phyloP scores from a whole-genome alignment of 2,797 vertebrate species.

The Anas georgica region DNA sequence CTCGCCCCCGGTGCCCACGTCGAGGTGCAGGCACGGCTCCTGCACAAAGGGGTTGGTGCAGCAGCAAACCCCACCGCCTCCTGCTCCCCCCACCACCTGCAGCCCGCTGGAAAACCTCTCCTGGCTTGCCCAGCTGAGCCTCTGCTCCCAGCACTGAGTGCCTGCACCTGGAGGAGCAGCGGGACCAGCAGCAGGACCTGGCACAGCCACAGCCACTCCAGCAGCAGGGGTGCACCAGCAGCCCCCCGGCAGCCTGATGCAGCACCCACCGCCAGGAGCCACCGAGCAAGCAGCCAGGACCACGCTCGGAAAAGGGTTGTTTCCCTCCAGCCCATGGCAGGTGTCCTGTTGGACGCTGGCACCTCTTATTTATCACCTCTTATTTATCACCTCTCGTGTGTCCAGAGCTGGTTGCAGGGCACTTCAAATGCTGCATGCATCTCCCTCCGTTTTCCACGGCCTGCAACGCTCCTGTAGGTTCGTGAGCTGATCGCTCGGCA shows the following conservation, averaged over 20 bases:
- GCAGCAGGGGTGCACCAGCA: too few relatives aligned
- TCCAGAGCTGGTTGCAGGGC: not conserved
- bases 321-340: accelerated
- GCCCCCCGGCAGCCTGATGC: too few relatives aligned
- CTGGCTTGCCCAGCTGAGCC: too few relatives aligned
- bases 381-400: accelerated
- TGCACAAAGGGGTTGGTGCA: accelerated
- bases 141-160: not conserved
- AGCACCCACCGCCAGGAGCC: too few relatives aligned
- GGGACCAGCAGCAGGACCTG: not conserved
- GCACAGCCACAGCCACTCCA: not conserved
- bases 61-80: too few relatives aligned
- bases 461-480: not conserved
- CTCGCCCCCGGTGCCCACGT: too few relatives aligned
- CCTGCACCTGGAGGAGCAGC: not conserved
- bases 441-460: not conserved
- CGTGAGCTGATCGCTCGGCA: not conserved
- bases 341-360: not conserved
- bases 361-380: not conserved
- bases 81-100: accelerated
- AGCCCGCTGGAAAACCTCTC: too few relatives aligned
- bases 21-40: accelerated
- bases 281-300: too few relatives aligned
- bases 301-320: not conserved
- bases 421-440: not conserved